Conservation (phyloP, 2,113 vertebrate species). For the Marcusenius ussheri region DNA sequence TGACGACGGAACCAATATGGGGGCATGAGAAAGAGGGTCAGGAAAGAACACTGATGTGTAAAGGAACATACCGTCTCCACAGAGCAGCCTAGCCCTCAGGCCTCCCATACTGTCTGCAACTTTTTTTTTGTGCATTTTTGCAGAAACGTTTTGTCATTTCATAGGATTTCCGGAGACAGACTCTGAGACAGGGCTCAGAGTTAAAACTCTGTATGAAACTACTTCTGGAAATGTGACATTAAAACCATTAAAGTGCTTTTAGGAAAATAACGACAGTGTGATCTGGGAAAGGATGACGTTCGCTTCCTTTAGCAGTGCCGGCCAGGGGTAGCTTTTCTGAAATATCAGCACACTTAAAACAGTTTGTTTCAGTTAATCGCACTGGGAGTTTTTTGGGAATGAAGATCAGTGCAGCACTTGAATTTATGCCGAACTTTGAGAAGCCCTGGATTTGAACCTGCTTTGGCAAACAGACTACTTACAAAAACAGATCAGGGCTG, state of each 20-base stretch:
- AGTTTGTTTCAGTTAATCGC: neutral
- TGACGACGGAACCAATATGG: neutral
- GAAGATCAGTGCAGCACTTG: neutral
- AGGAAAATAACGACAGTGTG: neutral
- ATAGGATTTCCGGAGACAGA: neutral
- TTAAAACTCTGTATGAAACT: neutral
- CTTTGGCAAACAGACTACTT: neutral
- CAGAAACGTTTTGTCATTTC: neutral
- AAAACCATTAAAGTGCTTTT: neutral
- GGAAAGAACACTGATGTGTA: neutral
- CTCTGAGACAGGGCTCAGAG: neutral
- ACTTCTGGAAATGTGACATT: neutral
- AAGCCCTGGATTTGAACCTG: neutral
- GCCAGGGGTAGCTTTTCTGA: neutral
- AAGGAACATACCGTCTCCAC: neutral
- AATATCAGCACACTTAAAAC: neutral
- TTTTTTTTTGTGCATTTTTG: neutral
- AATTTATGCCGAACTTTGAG: neutral
- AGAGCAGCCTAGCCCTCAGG: neutral
- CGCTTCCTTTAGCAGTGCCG: neutral
- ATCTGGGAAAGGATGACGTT: neutral
- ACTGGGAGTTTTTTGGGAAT: neutral
- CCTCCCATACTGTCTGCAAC: neutral
- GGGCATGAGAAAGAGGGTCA: neutral
- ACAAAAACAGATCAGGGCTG: neutral